Evolutionary conservation across 2,113 vertebrate genomes (phyloP).

Genomic region (Prietella phreatophila): DNA sequence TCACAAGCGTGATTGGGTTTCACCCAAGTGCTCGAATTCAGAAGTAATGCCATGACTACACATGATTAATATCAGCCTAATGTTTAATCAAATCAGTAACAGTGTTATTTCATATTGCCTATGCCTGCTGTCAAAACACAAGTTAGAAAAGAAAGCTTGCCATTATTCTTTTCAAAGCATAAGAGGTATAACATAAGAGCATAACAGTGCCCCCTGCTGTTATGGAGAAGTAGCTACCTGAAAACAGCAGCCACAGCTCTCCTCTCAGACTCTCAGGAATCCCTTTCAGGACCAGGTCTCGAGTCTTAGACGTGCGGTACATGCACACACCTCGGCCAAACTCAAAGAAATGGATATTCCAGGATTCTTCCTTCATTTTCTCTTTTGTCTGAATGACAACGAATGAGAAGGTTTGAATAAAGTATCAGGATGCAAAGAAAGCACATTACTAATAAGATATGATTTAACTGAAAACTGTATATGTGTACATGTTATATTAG

Average conservation of each 20-base stretch:
- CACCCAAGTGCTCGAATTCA: background rate
- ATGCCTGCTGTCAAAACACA: background rate
- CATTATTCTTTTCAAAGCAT: background rate
- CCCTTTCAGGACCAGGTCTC: constrained; percentile 89
- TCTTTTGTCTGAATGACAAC: constrained; percentile 81
- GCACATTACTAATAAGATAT: background rate
- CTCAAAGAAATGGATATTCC: constrained; percentile 98
- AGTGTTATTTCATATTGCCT: background rate
- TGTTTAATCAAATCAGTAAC: background rate
- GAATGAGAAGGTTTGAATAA: constrained; percentile 14
- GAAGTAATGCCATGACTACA: background rate
- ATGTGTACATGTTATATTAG: too few relatives aligned
- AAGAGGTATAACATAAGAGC: too few relatives aligned
- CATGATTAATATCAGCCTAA: background rate
- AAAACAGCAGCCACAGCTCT: constrained; percentile 94
- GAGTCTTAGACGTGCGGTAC: constrained; percentile 90
- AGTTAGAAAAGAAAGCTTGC: background rate
- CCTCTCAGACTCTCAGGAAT: constrained; percentile 90
- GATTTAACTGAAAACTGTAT: background rate
- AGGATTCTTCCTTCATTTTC: constrained; percentile 95
- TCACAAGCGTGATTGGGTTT: background rate
- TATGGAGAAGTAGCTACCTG: constrained; percentile 56
- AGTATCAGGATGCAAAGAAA: background rate
- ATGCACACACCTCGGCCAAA: constrained; percentile 94
- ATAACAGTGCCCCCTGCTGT: background rate